These are phyloP conservation scores for Pipistrellus kuhlii DNA, from an alignment of 2,797 vertebrate species.

Conservation along the genomic window DNA sequence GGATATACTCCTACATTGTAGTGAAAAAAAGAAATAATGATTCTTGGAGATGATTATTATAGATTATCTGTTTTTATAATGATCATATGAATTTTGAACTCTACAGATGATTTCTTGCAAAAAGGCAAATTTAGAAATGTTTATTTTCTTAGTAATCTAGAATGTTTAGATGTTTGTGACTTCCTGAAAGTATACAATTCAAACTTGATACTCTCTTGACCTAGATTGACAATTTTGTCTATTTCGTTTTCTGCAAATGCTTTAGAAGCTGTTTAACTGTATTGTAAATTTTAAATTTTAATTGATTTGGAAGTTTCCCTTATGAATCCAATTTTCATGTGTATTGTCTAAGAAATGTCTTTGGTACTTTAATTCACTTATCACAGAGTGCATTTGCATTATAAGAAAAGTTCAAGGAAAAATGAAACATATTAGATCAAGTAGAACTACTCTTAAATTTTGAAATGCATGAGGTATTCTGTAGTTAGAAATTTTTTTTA, in stretches of 20 bases:
- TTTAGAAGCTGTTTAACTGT: constrained; percentile 53
- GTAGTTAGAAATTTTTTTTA: neutral
- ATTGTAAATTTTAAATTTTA: constrained; percentile 9
- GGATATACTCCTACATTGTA: neutral
- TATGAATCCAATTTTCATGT: neutral
- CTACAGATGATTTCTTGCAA: neutral
- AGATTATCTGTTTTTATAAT: neutral
- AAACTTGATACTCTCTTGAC: neutral
- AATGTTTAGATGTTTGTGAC: neutral
- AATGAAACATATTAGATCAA: constrained; percentile 29
- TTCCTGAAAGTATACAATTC: neutral
- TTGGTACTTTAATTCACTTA: neutral
- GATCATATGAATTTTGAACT: neutral
- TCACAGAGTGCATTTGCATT: neutral
- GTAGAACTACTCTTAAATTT: neutral
- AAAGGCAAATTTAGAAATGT: neutral
- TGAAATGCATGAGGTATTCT: neutral
- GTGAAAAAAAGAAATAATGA: neutral
- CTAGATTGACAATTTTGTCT: neutral
- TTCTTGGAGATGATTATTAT: neutral
- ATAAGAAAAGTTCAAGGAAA: constrained; percentile 30
- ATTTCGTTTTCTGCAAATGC: neutral
- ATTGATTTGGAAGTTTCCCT: constrained; percentile 16
- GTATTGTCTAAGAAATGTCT: constrained; percentile 16
- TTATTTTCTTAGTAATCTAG: neutral